These are phyloP conservation scores for Adineta ricciae DNA, from an alignment of 2,888 invertebrate genomes.

Conservation along the genomic window DNA sequence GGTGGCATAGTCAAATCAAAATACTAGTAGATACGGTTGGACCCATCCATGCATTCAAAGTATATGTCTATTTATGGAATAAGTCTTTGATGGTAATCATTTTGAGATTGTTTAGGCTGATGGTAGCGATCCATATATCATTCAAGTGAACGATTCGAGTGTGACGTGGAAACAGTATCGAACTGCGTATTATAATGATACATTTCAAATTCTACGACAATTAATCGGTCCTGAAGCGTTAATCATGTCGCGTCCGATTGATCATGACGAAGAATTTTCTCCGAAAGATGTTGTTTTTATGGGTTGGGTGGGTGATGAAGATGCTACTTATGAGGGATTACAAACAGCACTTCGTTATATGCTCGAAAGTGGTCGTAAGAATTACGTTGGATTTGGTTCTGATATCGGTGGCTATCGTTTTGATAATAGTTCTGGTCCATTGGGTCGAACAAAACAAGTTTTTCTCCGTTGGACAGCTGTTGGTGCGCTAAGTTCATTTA, in stretches of 20 bases:
- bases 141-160: no score
- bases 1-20: neutral
- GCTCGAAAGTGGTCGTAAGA: slow-evolving; percentile 25
- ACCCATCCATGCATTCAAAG: neutral
- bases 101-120: no score
- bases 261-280: neutral
- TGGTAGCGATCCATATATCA: no score
- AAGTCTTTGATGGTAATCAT: no score
- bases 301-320: slow-evolving; percentile 32
- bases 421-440: neutral
- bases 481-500: neutral
- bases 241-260: no score
- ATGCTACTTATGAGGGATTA: slow-evolving; percentile 17
- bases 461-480: no score
- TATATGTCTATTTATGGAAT: no score
- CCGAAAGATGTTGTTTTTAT: slow-evolving; percentile 29
- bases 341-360: slow-evolving; percentile 25
- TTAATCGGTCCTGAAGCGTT: no score
- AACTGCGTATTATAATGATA: slow-evolving; percentile 25
- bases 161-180: slow-evolving; percentile 25
- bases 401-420: slow-evolving; percentile 27
- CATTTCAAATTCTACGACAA: neutral
- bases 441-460: no score
- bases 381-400: slow-evolving; percentile 27
- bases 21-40: neutral